Evolutionary conservation across 2,888 invertebrate genomes (phyloP).

Genomic region (Hyposoter dolosus): DNA sequence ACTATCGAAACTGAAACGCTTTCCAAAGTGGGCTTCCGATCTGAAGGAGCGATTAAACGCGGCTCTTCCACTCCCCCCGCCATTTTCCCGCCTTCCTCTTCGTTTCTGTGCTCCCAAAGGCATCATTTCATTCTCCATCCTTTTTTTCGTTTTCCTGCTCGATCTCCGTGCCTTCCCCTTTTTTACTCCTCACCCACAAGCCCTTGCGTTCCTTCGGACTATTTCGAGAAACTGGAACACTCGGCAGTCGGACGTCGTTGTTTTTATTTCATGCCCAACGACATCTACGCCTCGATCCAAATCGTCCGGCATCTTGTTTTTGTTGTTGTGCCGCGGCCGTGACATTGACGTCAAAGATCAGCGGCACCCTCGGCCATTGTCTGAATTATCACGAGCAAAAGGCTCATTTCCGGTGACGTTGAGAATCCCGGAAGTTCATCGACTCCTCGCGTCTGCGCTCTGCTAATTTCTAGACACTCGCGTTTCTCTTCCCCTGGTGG

Average conservation of each 20-base stretch:
- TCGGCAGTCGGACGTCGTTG: not conserved
- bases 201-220: constrained; percentile 25
- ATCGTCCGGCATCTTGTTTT: not conserved
- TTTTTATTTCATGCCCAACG: constrained; percentile 39
- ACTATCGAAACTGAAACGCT: constrained; percentile 5
- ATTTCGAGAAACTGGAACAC: constrained; percentile 66
- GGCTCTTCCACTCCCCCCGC: not conserved
- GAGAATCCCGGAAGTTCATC: constrained; percentile 48
- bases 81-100: not conserved
- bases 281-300: constrained; percentile 3
- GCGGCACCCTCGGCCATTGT: constrained; percentile 8
- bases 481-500: not conserved
- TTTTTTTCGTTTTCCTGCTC: constrained; percentile 34
- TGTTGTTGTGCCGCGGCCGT: not conserved
- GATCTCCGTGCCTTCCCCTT: not conserved
- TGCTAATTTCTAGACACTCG: not conserved
- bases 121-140: constrained; percentile 29
- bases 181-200: not conserved
- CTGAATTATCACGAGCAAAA: constrained; percentile 30
- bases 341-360: not conserved
- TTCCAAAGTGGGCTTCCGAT: constrained; percentile 10
- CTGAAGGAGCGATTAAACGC: constrained; percentile 1
- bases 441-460: constrained; percentile 1
- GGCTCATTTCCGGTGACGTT: constrained; percentile 49
- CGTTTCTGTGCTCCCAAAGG: not conserved